Conservation (phyloP, 2,888 invertebrate genomes). For the Chydorus sphaericus region DNA sequence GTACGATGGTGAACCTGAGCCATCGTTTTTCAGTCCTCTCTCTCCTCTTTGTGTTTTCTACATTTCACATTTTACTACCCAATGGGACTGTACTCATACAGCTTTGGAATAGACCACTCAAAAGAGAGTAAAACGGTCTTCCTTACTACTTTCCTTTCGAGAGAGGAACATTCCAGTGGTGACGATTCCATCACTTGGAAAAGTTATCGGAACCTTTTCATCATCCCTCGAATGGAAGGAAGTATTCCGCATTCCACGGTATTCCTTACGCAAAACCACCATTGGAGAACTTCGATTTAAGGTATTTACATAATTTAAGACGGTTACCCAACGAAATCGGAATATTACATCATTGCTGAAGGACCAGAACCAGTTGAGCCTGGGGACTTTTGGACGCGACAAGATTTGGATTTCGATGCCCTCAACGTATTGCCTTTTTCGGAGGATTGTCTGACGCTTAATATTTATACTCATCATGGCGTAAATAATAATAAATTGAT, state of each 20-base stretch:
- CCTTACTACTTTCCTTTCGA: too few species aligned
- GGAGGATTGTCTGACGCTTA: conserved; percentile 12
- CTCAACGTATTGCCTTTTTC: neutral
- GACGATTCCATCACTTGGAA: neutral
- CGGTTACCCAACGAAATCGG: neutral
- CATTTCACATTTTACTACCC: too few species aligned
- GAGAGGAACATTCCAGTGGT: too few species aligned
- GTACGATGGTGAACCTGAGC: too few species aligned
- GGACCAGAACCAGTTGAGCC: neutral
- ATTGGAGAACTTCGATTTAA: conserved; percentile 6
- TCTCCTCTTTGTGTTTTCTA: too few species aligned
- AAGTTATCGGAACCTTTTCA: neutral
- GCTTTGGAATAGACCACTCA: too few species aligned
- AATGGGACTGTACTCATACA: too few species aligned
- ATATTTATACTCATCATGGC: conserved; percentile 12
- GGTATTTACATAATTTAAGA: neutral
- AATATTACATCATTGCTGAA: neutral
- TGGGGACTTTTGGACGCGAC: conserved; percentile 19
- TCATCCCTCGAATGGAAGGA: neutral
- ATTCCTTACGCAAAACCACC: conserved; percentile 11
- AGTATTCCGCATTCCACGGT: conserved; percentile 4
- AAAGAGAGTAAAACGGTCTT: too few species aligned
- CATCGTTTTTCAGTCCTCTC: too few species aligned
- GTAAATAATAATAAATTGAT: too few species aligned
- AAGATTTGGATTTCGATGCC: neutral